A percentile compares a stretch with the other conserved stretches of the same genome.
Conservation (phyloP, 2,888 invertebrate genomes). For the Epistrophe grossulariae region DNA sequence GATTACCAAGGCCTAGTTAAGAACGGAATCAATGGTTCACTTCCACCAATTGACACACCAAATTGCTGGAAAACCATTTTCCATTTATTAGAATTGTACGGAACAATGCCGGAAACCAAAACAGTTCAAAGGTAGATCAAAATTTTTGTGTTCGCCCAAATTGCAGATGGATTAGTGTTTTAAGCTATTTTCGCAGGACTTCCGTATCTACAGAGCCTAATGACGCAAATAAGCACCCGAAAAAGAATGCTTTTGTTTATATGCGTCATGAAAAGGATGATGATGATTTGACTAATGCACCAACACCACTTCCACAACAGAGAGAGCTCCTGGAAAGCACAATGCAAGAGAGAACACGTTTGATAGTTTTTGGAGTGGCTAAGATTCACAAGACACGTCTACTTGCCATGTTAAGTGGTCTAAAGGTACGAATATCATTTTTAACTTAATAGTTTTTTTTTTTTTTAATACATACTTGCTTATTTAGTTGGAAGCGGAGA, state of each 20-base stretch:
- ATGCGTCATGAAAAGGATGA: slow-evolving; percentile 83
- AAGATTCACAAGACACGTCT: slow-evolving; percentile 94
- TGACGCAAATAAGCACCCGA: slow-evolving; percentile 87
- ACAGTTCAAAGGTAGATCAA: slow-evolving; percentile 86
- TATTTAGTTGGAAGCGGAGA: slow-evolving; percentile 92
- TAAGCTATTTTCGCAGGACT: slow-evolving; percentile 83
- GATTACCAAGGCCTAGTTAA: slow-evolving; percentile 82
- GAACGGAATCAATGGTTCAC: slow-evolving; percentile 78
- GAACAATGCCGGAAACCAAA: slow-evolving; percentile 97
- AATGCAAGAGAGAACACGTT: slow-evolving; percentile 88
- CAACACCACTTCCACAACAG: slow-evolving; percentile 82
- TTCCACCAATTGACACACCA: slow-evolving; percentile 84
- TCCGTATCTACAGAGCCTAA: slow-evolving; percentile 89
- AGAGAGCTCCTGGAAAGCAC: slow-evolving; percentile 80
- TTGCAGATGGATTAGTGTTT: slow-evolving; percentile 73
- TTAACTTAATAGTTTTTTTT: neutral
- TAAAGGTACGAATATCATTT: slow-evolving; percentile 85
- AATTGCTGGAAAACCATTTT: slow-evolving; percentile 98
- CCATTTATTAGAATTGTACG: slow-evolving; percentile 95
- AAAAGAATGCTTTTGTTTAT: slow-evolving; percentile 86
- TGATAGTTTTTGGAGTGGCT: slow-evolving; percentile 94
- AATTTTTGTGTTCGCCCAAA: slow-evolving; percentile 63
- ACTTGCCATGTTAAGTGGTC: slow-evolving; percentile 94
- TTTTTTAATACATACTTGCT: neutral
- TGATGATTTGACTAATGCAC: slow-evolving; percentile 84